phyloP scores from a whole-genome alignment of 2,797 vertebrate species.

The Artibeus jamaicensis region DNA sequence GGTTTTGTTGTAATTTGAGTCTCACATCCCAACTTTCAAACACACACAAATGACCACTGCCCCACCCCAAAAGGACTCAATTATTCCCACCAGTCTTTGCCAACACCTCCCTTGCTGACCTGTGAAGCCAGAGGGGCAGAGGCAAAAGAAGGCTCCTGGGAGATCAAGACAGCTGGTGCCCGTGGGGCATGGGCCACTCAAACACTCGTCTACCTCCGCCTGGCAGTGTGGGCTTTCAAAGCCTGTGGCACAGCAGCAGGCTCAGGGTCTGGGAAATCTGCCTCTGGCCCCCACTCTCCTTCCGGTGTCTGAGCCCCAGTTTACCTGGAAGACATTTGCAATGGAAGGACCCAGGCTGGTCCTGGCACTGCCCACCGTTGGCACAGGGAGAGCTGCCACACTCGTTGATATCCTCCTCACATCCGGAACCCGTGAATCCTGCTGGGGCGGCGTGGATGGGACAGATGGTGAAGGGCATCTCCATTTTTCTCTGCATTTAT shows the following conservation, averaged over 20 bases:
- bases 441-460: background rate
- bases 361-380: conserved; percentile 67
- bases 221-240: conserved; percentile 74
- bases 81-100: background rate
- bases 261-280: background rate
- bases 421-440: conserved; percentile 59
- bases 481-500: conserved; percentile 24
- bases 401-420: conserved; percentile 62
- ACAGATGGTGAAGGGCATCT: background rate
- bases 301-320: background rate
- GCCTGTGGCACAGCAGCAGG: conserved; percentile 32
- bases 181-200: conserved; percentile 54
- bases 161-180: conserved; percentile 71
- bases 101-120: conserved; percentile 51
- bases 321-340: conserved; percentile 71
- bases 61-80: background rate
- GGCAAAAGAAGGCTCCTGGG: conserved; percentile 71
- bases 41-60: background rate
- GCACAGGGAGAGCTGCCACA: conserved; percentile 69
- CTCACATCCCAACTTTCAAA: background rate
- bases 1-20: background rate
- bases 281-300: rapidly evolving
- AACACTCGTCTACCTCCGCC: conserved; percentile 68
- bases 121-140: conserved; percentile 70
- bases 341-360: conserved; percentile 68